Base-by-base conservation (phyloP, 2,797 vertebrate genomes). In the Pelobates cultripes region DNA sequence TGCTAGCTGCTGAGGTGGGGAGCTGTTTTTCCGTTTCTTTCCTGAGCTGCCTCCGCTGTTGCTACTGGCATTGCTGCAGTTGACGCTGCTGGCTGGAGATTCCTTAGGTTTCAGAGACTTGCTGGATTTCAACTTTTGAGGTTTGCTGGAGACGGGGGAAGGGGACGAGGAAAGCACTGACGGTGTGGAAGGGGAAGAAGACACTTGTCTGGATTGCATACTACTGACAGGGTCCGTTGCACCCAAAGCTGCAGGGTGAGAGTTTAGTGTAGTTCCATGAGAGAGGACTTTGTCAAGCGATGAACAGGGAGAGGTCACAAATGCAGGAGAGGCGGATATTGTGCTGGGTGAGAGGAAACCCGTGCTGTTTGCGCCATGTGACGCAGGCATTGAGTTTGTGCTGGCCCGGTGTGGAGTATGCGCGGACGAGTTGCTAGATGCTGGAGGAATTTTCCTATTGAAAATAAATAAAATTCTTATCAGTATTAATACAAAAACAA, bases 21-120 rank as follows among this genome's bases (percentile, higher is more conserved):
- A 97, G 86, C 93, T 97, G 91, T 92, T 98, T 91, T 98, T 99
- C 88, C 96, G 95, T 90, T 98, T 99, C 94, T 98, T 99, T 88
- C 96, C 97, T 89, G 95, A 96, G 94, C 95, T 93, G 79, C 95
- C 72, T 79, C 94, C 93, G 79, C 45, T 91, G 86, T 90, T 91
- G 47, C 47, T 51, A 51, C 47, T 51, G 47, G 86, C 85, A 45
- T 88, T 95, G 85, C 92, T 92, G 92, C 92, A 94, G 90, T 91
- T 92, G 84, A 86, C 87, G 87, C 91, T 90, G 87, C 88, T 89
- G 92, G 90, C 93, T 89, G 96, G 93, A 81, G 95, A 89, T 79
- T 97, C 97, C 93, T 96, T 97, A 91, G 95, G 95, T 93, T 94
- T 93, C 87, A 94, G 90, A 92, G 96, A 95, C 88, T 95, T 96